Evolutionary conservation across 2,113 vertebrate species (phyloP).

Genomic region (Accipiter cooperii): DNA sequence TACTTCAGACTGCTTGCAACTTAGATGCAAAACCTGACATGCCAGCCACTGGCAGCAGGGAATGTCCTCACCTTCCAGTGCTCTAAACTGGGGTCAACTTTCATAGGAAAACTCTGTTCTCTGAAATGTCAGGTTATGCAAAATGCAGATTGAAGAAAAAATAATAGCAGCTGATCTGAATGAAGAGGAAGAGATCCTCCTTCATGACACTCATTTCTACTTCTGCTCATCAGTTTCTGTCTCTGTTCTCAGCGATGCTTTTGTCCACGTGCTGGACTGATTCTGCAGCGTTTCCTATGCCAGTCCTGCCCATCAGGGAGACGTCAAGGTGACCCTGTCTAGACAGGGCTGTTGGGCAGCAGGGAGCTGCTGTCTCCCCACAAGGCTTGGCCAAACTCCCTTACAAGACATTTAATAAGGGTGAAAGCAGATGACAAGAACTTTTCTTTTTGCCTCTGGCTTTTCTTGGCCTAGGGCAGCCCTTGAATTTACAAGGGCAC

Average conservation of each 20-base stretch:
- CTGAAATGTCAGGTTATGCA: neutral
- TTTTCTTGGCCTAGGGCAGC: neutral
- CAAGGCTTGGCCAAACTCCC: neutral
- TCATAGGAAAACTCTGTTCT: neutral
- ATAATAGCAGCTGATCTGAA: neutral
- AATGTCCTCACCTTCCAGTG: neutral
- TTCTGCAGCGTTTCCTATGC: neutral
- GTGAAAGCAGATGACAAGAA: conserved; percentile 19
- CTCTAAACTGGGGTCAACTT: neutral
- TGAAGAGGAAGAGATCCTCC: neutral
- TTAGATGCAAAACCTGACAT: neutral
- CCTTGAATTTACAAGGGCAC: conserved; percentile 9
- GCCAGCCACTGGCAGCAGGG: neutral
- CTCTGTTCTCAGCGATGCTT: neutral
- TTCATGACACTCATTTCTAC: neutral
- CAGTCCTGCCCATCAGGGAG: neutral
- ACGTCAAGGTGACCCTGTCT: neutral
- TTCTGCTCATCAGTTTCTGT: neutral
- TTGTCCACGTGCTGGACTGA: neutral
- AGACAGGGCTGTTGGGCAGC: neutral
- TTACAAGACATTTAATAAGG: neutral
- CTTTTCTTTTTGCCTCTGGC: neutral
- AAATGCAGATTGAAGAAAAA: neutral
- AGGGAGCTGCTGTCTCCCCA: neutral
- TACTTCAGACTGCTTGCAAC: neutral